Evolutionary conservation across 2,888 invertebrate species (phyloP).

Genomic region (Pomacea canaliculata): DNA sequence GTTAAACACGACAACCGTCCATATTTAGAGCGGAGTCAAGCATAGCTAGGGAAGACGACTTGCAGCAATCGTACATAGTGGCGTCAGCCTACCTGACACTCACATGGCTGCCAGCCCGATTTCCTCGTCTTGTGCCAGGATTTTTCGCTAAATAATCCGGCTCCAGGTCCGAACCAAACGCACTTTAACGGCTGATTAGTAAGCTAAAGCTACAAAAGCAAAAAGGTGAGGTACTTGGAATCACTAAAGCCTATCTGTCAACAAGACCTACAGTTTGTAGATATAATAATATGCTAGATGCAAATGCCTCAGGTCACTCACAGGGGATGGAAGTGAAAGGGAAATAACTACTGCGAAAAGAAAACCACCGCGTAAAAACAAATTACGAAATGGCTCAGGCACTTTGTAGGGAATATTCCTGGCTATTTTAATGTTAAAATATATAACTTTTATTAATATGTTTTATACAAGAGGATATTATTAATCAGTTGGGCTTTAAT

Average conservation of each 20-base stretch:
- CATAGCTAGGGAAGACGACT: conserved; percentile 22
- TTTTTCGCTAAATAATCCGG: conserved; percentile 13
- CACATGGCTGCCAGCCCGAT: conserved; percentile 13
- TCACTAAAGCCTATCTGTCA: conserved; percentile 20
- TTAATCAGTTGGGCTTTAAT: background rate
- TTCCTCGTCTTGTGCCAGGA: conserved; percentile 23
- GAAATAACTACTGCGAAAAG: conserved; percentile 14
- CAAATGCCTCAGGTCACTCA: conserved; percentile 30
- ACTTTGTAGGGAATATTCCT: no score
- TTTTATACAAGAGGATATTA: no score
- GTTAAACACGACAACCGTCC: conserved; percentile 15
- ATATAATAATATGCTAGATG: conserved; percentile 29
- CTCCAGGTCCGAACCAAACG: background rate
- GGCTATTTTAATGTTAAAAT: no score
- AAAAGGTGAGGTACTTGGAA: conserved; percentile 27
- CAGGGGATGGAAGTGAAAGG: conserved; percentile 4
- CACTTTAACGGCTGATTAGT: background rate
- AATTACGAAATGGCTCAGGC: background rate
- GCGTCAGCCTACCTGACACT: conserved; percentile 15
- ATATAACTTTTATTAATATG: no score
- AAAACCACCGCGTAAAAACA: conserved; percentile 25
- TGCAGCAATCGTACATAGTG: background rate
- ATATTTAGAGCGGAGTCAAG: conserved; percentile 25
- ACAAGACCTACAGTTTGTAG: conserved; percentile 27
- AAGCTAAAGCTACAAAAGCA: conserved; percentile 25